Evolutionary conservation across 2,888 invertebrate genomes (phyloP).

Genomic region (Phrixothrix hirtus): DNA sequence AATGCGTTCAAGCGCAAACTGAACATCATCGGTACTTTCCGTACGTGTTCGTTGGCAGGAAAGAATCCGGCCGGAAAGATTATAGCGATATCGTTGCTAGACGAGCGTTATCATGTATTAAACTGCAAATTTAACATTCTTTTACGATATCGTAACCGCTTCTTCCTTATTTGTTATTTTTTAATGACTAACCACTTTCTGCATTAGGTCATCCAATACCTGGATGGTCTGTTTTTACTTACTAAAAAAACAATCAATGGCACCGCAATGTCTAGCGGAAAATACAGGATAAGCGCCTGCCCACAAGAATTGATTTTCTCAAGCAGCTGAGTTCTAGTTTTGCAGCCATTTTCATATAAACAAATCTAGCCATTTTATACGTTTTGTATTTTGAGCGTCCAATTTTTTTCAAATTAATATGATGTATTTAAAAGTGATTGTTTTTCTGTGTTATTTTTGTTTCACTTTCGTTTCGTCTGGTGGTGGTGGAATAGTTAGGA

Average conservation of each 20-base stretch:
- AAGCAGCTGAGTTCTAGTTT: conserved; percentile 18
- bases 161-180: too few relatives aligned
- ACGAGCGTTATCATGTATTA: too few relatives aligned
- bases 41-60: conserved; percentile 8
- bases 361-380: conserved; percentile 24
- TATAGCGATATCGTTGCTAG: too few relatives aligned
- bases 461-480: conserved; percentile 5
- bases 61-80: too few relatives aligned
- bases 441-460: conserved; percentile 11
- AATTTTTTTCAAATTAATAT: conserved; percentile 7
- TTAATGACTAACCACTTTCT: too few relatives aligned
- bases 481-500: conserved; percentile 6
- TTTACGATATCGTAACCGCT: too few relatives aligned
- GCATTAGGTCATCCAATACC: too few relatives aligned
- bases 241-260: too few relatives aligned
- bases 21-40: conserved; percentile 12
- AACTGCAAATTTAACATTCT: too few relatives aligned
- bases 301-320: conserved; percentile 16
- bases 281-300: conserved; percentile 18
- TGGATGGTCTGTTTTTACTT: too few relatives aligned
- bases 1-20: conserved; percentile 26
- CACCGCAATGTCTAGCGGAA: conserved; percentile 4
- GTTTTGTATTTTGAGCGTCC: conserved; percentile 18
- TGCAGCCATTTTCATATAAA: conserved; percentile 26
- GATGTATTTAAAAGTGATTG: conserved; percentile 7